A percentile compares a stretch with the other conserved stretches of the same genome.
These are phyloP conservation scores for Muntiacus muntjak DNA, from an alignment of 2,113 vertebrate genomes.

Conservation along the genomic window DNA sequence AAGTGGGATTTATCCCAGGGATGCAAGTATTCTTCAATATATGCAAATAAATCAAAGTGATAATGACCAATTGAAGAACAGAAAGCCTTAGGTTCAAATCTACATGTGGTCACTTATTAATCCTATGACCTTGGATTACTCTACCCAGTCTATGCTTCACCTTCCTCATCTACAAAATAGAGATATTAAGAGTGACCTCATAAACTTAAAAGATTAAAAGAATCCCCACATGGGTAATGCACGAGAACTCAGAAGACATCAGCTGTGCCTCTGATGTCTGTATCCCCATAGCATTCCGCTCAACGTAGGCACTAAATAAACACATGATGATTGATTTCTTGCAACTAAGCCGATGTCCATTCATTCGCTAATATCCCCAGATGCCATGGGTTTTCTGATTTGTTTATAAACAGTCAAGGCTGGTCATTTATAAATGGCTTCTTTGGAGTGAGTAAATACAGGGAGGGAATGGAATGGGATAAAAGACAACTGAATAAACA, in stretches of 20 bases:
- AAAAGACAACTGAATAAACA: not conserved
- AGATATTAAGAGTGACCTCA: not conserved
- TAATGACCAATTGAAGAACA: not conserved
- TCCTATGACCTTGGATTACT: not conserved
- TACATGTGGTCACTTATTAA: not conserved
- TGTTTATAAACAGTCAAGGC: constrained; percentile 34
- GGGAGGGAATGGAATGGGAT: not conserved
- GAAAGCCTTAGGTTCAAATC: not conserved
- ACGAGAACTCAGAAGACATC: not conserved
- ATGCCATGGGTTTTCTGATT: not conserved
- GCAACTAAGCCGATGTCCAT: not conserved
- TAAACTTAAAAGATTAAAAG: not conserved
- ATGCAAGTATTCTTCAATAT: not conserved
- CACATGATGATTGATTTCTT: not conserved
- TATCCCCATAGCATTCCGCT: not conserved
- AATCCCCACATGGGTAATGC: not conserved
- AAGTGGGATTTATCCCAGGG: not conserved
- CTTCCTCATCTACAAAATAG: not conserved
- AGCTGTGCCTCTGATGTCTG: not conserved
- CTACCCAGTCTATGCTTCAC: not conserved
- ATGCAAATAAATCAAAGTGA: not conserved
- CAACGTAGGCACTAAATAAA: not conserved
- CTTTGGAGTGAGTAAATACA: not conserved
- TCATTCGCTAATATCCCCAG: not conserved
- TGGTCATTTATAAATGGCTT: constrained; percentile 17